These are phyloP conservation scores for Spea hammondii DNA, from an alignment of 2,797 vertebrate species.

Conservation along the genomic window DNA sequence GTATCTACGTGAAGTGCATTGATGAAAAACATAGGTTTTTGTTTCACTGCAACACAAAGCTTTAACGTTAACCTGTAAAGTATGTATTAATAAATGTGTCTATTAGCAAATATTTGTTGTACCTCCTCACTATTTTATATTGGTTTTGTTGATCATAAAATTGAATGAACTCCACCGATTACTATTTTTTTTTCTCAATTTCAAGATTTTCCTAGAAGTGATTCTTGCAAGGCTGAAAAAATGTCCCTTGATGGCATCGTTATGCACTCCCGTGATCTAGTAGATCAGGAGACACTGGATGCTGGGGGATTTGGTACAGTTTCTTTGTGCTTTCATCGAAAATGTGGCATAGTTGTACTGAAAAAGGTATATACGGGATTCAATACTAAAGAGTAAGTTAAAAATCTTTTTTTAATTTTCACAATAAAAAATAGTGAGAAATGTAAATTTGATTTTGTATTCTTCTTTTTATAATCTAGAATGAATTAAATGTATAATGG, in stretches of 20 bases:
- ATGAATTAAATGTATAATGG: too few species aligned
- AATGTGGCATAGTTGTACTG: slow-evolving; percentile 81
- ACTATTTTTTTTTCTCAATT: background rate
- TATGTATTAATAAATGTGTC: too few species aligned
- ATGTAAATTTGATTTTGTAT: background rate
- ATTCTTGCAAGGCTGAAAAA: slow-evolving; percentile 43
- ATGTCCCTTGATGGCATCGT: slow-evolving; percentile 77
- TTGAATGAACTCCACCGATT: background rate
- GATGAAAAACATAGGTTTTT: too few species aligned
- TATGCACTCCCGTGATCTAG: slow-evolving; percentile 81
- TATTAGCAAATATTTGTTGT: too few species aligned
- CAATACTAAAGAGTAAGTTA: slow-evolving; percentile 81
- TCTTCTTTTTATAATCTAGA: too few species aligned
- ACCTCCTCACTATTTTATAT: too few species aligned
- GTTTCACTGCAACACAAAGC: too few species aligned
- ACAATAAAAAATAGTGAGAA: background rate
- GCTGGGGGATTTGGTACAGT: slow-evolving; percentile 89
- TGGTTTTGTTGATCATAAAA: too few species aligned
- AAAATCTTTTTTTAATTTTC: background rate
- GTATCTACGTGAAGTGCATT: too few species aligned
- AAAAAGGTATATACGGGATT: slow-evolving; percentile 90
- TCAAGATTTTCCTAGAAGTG: background rate
- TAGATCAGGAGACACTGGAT: slow-evolving; percentile 72
- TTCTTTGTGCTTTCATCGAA: slow-evolving; percentile 83
- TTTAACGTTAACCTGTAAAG: too few species aligned